Evolutionary conservation across 2,888 invertebrate species (phyloP).

Genomic region (Autographa pulchrina): DNA sequence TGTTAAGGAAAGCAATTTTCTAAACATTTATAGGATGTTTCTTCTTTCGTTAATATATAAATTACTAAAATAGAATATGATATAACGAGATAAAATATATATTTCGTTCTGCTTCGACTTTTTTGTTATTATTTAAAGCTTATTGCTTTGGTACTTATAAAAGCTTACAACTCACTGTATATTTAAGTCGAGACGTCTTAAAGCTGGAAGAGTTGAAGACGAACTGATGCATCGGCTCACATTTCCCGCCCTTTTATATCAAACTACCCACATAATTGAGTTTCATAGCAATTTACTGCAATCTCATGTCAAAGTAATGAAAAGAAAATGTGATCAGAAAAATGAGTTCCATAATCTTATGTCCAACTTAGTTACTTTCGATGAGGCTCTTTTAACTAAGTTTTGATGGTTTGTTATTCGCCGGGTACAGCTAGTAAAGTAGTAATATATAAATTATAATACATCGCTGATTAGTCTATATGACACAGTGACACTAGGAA

Average conservation of each 20-base stretch:
- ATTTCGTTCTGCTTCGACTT: no score
- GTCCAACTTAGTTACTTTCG: neutral
- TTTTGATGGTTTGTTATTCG: no score
- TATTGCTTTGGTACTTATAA: neutral
- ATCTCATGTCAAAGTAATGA: slow-evolving; percentile 36
- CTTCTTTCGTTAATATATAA: no score
- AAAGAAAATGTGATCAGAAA: slow-evolving; percentile 26
- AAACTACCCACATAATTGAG: slow-evolving; percentile 29
- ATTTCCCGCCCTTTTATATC: slow-evolving; percentile 44
- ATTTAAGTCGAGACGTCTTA: slow-evolving; percentile 8
- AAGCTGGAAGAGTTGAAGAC: slow-evolving; percentile 12
- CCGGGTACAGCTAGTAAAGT: no score
- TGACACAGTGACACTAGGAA: no score
- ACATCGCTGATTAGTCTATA: no score
- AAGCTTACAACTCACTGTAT: slow-evolving; percentile 27
- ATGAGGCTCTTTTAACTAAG: neutral
- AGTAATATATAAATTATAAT: no score
- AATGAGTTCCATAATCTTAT: slow-evolving; percentile 18
- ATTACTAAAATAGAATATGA: no score
- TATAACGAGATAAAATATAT: no score
- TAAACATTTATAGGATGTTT: no score
- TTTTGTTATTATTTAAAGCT: no score
- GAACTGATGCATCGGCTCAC: slow-evolving; percentile 47
- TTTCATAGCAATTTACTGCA: slow-evolving; percentile 38
- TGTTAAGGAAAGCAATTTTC: no score